Evolutionary conservation across 2,113 vertebrate species (phyloP), one percentile per base, ranked within the genome.

Genomic region (Lasiurus cinereus): DNA sequence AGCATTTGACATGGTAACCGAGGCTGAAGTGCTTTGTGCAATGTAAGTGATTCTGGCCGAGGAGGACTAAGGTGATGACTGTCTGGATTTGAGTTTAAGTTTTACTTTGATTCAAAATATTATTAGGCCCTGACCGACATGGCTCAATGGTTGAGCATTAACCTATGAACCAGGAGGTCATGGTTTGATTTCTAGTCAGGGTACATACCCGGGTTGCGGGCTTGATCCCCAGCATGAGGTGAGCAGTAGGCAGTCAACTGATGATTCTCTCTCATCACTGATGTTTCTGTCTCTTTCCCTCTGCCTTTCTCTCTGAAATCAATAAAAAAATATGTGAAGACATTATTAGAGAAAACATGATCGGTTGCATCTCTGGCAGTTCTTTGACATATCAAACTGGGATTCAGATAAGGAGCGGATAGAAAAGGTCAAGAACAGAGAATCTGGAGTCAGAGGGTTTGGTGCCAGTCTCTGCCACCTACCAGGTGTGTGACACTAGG

Each of bases 21-120:
- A 72, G 18, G 7, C 2, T 21, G 8, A 85, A 48, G 33, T 19
- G 29, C 27, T 67, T 1, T 27, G 1, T 52, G 21, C 0, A 18
- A n/a, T 4, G 24, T 13, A n/a, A 39, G 56, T 8, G 16, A 84
- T n/a, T 48, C 14, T 48, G 24, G 21, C 59, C 43, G 33, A 52
- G 12, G 31, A 88, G 90, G 59, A 62, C 16, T 13, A 46, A 73
- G n/a, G 39, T 14, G 48, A 69, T 36, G 73, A 56, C 46, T 33
- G 1, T 39, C n/a, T 73, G 24, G 80, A 11, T 39, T 88, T 91
- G 27, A 56, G 29, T 59, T 54, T 76, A 67, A 64, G 9, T 56
- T 93, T 87, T 50, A 43, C 43, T 88, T 91, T 64, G 33, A 72
- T 59, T 85, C 27, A 88, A 88, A 88, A 48, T 33, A 36, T 74